Evolutionary conservation across 2,797 vertebrate genomes (phyloP), one percentile per base, ranked within the genome.

Genomic region (Artibeus lituratus): DNA sequence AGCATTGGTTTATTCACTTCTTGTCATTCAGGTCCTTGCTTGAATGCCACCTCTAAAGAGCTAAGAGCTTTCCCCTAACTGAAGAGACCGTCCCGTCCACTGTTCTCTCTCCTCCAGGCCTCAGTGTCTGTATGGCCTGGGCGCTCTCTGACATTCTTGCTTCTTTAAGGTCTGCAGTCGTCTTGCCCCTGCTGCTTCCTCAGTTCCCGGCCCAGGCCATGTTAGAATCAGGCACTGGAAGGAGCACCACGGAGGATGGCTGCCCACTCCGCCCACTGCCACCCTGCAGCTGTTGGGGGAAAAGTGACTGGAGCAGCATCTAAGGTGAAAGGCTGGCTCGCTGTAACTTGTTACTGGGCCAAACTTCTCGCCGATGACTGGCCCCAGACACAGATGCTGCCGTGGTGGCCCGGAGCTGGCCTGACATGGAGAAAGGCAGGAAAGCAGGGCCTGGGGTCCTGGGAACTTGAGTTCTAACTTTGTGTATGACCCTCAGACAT

Each of bases 391-490:
- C 16, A 42, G 29, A 12, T 16, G 59, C 19, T 73, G 18, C n/a
- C 9, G 15, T 0, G 0, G 10, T 24, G 1, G 32, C n/a, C n/a
- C 10, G 1, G 12, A 24, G 11, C 18, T 16, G n/a, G 53, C 72
- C 37, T 4, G 44, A 26, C 35, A 2, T 3, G 35, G 29, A 73
- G 70, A 49, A 90, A 8, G 14, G 18, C 5, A 2, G 74, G 57
- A 51, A 53, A 53, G 35, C 7, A 32, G 6, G 35, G 16, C 16
- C 49, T 24, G 16, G 10, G 10, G 4, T 15, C 67, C 29, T 82
- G 59, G 74, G 39, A 76, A 53, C 39, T 62, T 95, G 72, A 87
- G 32, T 49, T 84, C 39, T 84, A 53, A 72, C 42, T 62, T 91
- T 57, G 51, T 42, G 15, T 65, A 69, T 29, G 65, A 88, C 16